Percentiles rank a stretch among this genome's conserved stretches.
phyloP scores from a whole-genome alignment of 2,888 invertebrate genomes.

The Physocephala rufipes region DNA sequence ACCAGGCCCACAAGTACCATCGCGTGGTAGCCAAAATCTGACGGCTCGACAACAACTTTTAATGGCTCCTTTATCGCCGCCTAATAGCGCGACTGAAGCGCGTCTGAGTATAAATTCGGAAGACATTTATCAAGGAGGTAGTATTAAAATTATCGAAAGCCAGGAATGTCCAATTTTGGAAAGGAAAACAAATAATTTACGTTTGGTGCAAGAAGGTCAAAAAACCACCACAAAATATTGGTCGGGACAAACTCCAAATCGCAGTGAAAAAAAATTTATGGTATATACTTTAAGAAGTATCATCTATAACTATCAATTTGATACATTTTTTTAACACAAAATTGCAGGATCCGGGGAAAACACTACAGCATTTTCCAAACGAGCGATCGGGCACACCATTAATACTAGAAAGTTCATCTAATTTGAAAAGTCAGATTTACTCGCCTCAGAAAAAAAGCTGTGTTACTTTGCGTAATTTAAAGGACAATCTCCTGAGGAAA shows the following conservation, averaged over 20 bases:
- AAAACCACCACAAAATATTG: background rate
- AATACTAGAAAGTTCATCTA: conserved; percentile 57
- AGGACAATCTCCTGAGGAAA: background rate
- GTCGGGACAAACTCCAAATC: background rate
- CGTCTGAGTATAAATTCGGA: no score
- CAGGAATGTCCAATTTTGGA: background rate
- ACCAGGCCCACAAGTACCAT: conserved; percentile 61
- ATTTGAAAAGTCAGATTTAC: conserved; percentile 61
- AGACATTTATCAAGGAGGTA: no score
- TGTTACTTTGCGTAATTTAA: background rate
- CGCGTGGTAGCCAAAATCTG: conserved; percentile 60
- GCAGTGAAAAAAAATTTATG: background rate
- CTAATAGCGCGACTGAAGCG: no score
- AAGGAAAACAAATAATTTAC: background rate
- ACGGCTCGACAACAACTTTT: conserved; percentile 46
- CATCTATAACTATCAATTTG: background rate
- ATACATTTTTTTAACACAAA: background rate
- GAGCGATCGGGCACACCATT: conserved; percentile 61
- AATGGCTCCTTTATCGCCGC: conserved; percentile 46
- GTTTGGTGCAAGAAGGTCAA: background rate
- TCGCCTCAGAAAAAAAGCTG: conserved; percentile 50
- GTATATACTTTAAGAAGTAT: background rate
- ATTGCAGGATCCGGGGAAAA: background rate
- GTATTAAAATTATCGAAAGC: background rate
- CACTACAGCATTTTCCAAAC: conserved; percentile 47